A percentile compares a stretch with the other conserved stretches of the same genome.
These are phyloP conservation scores for Reinhardtius hippoglossoides DNA, from an alignment of 2,113 vertebrate genomes.

Conservation along the genomic window DNA sequence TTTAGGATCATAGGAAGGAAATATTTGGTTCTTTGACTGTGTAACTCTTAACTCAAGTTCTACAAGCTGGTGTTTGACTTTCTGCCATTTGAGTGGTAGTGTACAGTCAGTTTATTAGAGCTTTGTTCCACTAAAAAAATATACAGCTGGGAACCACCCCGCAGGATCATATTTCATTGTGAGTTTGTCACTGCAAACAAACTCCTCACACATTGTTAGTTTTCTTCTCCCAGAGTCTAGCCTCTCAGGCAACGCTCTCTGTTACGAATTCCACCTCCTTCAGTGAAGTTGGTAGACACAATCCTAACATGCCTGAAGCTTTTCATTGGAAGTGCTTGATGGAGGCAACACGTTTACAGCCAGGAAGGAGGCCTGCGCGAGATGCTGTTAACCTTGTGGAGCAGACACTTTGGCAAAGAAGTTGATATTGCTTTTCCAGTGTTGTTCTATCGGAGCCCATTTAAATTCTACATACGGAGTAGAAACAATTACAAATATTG, in stretches of 20 bases:
- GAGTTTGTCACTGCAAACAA: too few relatives aligned
- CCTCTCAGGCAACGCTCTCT: not conserved
- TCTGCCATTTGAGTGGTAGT: too few relatives aligned
- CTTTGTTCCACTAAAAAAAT: too few relatives aligned
- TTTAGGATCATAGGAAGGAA: too few relatives aligned
- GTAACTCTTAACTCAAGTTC: too few relatives aligned
- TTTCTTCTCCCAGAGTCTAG: not conserved
- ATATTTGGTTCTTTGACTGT: too few relatives aligned
- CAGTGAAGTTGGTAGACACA: not conserved
- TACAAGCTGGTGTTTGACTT: too few relatives aligned
- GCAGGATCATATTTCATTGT: too few relatives aligned
- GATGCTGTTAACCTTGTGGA: not conserved
- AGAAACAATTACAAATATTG: conserved; percentile 26
- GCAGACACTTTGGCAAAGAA: not conserved
- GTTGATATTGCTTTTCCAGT: not conserved
- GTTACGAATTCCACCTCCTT: not conserved
- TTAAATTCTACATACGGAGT: conserved; percentile 6
- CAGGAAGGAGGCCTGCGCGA: not conserved
- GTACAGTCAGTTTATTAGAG: too few relatives aligned
- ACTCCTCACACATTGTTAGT: too few relatives aligned
- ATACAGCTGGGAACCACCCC: too few relatives aligned
- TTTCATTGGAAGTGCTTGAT: not conserved
- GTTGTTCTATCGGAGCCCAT: not conserved
- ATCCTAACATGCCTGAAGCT: not conserved
- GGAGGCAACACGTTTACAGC: not conserved